A percentile compares a stretch with the other conserved stretches of the same genome.
These are phyloP conservation scores for Tylochromis polylepis DNA, from an alignment of 2,113 vertebrate genomes.

Conservation along the genomic window DNA sequence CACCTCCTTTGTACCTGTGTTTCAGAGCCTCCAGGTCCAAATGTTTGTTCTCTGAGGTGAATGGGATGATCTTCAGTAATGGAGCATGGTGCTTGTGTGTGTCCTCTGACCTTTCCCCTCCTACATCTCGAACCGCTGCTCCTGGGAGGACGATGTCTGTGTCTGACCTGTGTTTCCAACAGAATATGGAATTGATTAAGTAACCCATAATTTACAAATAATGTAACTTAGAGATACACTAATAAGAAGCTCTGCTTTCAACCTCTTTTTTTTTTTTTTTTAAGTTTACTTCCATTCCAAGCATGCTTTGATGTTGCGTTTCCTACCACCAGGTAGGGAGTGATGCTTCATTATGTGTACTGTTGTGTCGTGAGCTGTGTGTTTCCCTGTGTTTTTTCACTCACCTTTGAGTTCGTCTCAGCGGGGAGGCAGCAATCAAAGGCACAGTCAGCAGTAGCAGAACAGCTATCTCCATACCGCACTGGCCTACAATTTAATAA, in stretches of 20 bases:
- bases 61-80: slow-evolving; percentile 32
- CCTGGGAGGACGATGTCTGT: neutral
- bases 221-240: neutral
- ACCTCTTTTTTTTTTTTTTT: neutral
- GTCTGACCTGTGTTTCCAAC: slow-evolving; percentile 30
- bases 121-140: neutral
- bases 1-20: slow-evolving; percentile 30
- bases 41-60: slow-evolving; percentile 24
- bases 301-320: neutral
- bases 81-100: slow-evolving; percentile 3
- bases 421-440: slow-evolving; percentile 48
- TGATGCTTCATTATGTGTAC: neutral
- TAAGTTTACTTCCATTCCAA: neutral
- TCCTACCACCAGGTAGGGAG: neutral
- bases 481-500: slow-evolving; percentile 32
- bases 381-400: neutral
- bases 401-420: slow-evolving; percentile 55
- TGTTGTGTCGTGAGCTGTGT: neutral
- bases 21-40: slow-evolving; percentile 17
- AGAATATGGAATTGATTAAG: neutral
- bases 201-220: neutral
- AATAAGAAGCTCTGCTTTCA: neutral
- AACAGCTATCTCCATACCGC: slow-evolving; percentile 66
- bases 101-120: neutral
- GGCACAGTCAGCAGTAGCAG: slow-evolving; percentile 61